Evolutionary conservation across 2,888 invertebrate genomes (phyloP), one percentile per base, ranked within the genome.

Genomic region (Cantharis rufa): DNA sequence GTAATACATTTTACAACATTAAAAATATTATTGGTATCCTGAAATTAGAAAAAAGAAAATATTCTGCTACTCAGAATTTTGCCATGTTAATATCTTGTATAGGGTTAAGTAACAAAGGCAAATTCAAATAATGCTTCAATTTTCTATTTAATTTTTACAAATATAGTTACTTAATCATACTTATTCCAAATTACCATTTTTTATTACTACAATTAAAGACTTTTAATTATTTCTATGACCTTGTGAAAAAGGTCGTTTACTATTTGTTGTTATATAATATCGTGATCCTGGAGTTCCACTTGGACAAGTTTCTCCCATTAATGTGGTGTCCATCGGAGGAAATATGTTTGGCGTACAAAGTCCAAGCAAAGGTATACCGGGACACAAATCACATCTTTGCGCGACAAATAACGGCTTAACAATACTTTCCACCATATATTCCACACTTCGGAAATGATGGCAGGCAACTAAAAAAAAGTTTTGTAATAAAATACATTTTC

Each of bases 391-490:
- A 15, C 72, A 72, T n/a, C 64, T 68, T n/a, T 18, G 32, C 13
- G 66, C 63, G 11, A 16, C 18, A 16, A 68, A 72, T 24, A 24
- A 11, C 21, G 64, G 64, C 2, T 21, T 4, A 15, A 15, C 2
- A 1, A 75, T 68, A 28, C 71, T 75, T 27, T 75, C 71, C 3
- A 21, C 18, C 27, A 62, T 27, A 18, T 61, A 68, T 24, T 71
- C 61, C 10, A 62, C 2, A 62, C 24, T 18, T 5, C 71, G 62
- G 10, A 71, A 10, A 24, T 75, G 75, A 27, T n/a, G 15, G 13
- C 75, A 75, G 11, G 5, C 13, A 21, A 28, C 75, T 74, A 28
- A 27, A 69, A 48, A 61, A 64, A 13, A 64, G 15, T 7, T 7
- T 13, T 48, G 13, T 7, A n/a, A 48, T n/a, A 48, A 48, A 48